Conservation (phyloP, 2,888 invertebrate species). For the Eupithecia dodoneata region DNA sequence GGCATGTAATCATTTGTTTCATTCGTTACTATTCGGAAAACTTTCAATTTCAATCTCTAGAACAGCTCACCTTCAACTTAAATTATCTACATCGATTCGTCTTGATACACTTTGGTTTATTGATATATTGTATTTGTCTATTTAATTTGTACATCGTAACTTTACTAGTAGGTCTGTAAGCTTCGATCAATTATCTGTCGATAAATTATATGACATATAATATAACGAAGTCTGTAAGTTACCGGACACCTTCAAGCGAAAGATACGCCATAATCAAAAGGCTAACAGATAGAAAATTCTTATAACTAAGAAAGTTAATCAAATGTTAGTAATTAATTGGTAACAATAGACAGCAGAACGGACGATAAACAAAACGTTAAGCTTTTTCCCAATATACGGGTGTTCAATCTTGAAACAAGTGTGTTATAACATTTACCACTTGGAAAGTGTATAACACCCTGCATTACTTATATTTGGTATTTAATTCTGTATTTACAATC, state of each 20-base stretch:
- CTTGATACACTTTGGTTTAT: constrained; percentile 42
- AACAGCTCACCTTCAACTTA: constrained; percentile 29
- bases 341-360: constrained; percentile 34
- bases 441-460: constrained; percentile 13
- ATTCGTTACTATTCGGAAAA: constrained; percentile 21
- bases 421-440: background rate
- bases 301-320: constrained; percentile 27
- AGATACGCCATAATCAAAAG: constrained; percentile 11
- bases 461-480: constrained; percentile 16
- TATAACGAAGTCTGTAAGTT: constrained; percentile 5
- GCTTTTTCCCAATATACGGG: constrained; percentile 14
- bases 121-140: constrained; percentile 39
- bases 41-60: constrained; percentile 8
- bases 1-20: constrained; percentile 17
- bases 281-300: constrained; percentile 27
- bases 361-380: constrained; percentile 21
- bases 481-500: constrained; percentile 12
- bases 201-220: constrained; percentile 17
- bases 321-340: constrained; percentile 37
- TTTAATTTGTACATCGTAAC: constrained; percentile 37
- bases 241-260: constrained; percentile 15
- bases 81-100: constrained; percentile 37
- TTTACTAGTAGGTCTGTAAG: background rate
- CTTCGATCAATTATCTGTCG: background rate
- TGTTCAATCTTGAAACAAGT: constrained; percentile 11